Evolutionary conservation across 1,140 invertebrate species (phyloP).

Genomic region (Anastrepha obliqua): DNA sequence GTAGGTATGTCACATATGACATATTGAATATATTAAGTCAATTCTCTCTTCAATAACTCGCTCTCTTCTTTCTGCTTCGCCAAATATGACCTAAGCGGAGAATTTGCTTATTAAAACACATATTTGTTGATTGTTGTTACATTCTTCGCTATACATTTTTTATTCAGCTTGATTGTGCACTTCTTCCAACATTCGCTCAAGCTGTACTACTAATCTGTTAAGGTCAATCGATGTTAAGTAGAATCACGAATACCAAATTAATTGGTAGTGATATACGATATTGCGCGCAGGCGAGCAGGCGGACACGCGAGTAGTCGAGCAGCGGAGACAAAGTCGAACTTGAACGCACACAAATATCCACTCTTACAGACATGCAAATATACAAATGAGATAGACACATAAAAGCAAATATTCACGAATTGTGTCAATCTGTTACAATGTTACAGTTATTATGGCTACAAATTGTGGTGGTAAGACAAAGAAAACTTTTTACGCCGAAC

Average conservation of each 20-base stretch:
- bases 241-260: constrained; percentile 74
- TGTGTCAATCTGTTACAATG: constrained; percentile 50
- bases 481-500: background rate
- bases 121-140: background rate
- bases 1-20: no score
- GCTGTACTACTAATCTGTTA: constrained; percentile 69
- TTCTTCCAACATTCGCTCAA: background rate
- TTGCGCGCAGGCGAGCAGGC: background rate
- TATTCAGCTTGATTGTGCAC: background rate
- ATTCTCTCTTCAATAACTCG: no score
- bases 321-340: background rate
- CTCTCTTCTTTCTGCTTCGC: no score
- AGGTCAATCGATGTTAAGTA: constrained; percentile 75
- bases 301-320: background rate
- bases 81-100: background rate
- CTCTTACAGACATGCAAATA: background rate
- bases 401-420: constrained; percentile 7
- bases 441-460: constrained; percentile 17
- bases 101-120: constrained; percentile 28
- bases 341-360: background rate
- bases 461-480: constrained; percentile 39
- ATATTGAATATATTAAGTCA: no score
- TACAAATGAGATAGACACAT: background rate
- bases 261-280: constrained; percentile 53
- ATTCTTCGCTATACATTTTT: background rate